Percentiles rank a stretch among this genome's conserved stretches.
These are phyloP conservation scores for Caenorhabditis afra DNA, from an alignment of 2,888 invertebrate genomes.

Conservation along the genomic window DNA sequence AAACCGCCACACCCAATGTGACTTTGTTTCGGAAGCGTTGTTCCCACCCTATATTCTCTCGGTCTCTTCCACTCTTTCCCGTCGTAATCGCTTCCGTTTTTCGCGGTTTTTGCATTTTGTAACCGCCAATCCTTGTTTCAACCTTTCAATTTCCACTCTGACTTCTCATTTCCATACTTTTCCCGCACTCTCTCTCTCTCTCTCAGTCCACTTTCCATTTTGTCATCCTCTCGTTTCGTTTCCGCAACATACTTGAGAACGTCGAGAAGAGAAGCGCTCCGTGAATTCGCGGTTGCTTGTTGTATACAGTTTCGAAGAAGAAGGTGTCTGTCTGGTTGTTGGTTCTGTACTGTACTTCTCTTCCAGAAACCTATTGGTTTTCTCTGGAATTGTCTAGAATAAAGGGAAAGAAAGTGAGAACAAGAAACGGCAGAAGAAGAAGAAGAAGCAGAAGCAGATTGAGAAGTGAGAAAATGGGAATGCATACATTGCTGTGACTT, in stretches of 20 bases:
- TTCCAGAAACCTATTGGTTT: neutral
- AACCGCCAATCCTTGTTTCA: conserved; percentile 12
- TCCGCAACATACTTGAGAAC: conserved; percentile 6
- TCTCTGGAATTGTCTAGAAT: conserved; percentile 3
- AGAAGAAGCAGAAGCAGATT: conserved; percentile 4
- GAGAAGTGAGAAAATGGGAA: conserved; percentile 36
- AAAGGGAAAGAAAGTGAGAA: neutral
- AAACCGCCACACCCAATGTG: conserved; percentile 31
- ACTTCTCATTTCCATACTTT: conserved; percentile 43
- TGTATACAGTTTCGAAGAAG: no score
- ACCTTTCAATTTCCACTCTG: conserved; percentile 4
- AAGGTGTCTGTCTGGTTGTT: neutral
- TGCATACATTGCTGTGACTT: conserved; percentile 36
- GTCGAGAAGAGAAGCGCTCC: conserved; percentile 2
- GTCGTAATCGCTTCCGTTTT: conserved; percentile 26
- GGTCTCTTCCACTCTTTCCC: conserved; percentile 12
- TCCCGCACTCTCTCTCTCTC: conserved; percentile 26
- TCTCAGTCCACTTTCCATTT: conserved; percentile 13
- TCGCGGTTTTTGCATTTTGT: neutral
- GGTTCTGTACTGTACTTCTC: neutral
- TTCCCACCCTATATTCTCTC: neutral
- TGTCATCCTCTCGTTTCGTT: conserved; percentile 14
- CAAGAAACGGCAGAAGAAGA: neutral
- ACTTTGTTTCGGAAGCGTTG: neutral
- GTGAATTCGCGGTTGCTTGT: neutral